Base-by-base conservation (phyloP, 2,888 invertebrate species). In the Horisme vitalbata region DNA sequence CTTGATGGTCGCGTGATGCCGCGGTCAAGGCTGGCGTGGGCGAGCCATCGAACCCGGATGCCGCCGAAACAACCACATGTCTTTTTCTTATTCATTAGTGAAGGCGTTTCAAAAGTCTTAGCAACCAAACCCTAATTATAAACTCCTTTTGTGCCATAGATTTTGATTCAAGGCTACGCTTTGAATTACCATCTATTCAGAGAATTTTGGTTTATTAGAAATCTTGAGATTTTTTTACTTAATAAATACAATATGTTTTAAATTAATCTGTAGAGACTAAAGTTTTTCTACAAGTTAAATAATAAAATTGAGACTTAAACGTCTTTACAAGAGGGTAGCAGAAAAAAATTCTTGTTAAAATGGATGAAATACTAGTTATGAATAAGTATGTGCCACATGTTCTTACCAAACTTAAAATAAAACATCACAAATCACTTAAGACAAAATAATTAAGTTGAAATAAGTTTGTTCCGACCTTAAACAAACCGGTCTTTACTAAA, bases 11-110 rank as follows among this genome's bases (percentile, higher is more conserved):
- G 51, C 45, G 35, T 52, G 41, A 48, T 41, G 38, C 34, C 48
- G 50, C 56, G 88, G 88, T 87, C 88, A 87, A 88, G 88, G 88
- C 71, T 79, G 64, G 59, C 65, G 85, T 83, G 80, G 86, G 86
- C 83, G 69, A 75, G 71, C 61, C 78, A 69, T 65, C 76, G 81
- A 81, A 88, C 87, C 88, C 88, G 88, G 88, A 88, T 84, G 71
- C 58, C 37, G 10, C 10, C 13, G 52, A 50, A 53, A 52, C 55
- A 64, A 63, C 65, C 71, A 72, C 71, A 67, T 61, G 63, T 62
- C 62, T 58, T 55, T 34, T 55, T 48, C 60, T 58, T 57, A 43
- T 53, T 44, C 10, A 31, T 38, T 23, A 33, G 12, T 38, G 15
- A 37, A 37, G 45, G 37, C 21, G 26, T 26, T 33, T 2, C 10